Conservation (phyloP, 2,113 vertebrate species). For the Psephotus haematonotus region DNA sequence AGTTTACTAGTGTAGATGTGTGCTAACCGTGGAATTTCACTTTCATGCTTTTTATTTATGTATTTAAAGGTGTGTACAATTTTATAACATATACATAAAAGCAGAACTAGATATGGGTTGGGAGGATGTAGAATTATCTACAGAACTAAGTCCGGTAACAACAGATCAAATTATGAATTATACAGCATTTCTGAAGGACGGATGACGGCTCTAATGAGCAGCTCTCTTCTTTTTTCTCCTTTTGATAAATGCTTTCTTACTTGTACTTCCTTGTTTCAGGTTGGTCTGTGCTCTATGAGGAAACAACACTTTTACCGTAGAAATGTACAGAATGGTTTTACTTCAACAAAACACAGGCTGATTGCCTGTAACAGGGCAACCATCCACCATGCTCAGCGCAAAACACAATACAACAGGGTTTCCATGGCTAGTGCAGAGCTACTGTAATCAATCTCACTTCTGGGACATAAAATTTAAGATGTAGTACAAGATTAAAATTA, state of each 20-base stretch:
- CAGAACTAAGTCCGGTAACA: slow-evolving; percentile 8
- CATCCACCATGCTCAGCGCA: not conserved
- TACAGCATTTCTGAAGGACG: not conserved
- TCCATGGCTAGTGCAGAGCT: not conserved
- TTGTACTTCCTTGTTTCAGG: slow-evolving; percentile 54
- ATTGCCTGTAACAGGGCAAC: not conserved
- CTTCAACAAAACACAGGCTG: not conserved
- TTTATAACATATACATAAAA: not conserved
- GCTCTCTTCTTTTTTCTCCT: slow-evolving; percentile 74
- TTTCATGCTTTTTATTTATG: not conserved
- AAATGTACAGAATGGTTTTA: fast-evolving
- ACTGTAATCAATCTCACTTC: not conserved
- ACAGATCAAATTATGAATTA: not conserved
- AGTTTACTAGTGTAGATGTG: not conserved
- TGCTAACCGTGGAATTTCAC: not conserved
- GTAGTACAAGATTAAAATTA: not conserved
- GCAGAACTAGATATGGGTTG: not conserved
- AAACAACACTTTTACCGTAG: slow-evolving; percentile 8
- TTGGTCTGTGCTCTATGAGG: slow-evolving; percentile 59
- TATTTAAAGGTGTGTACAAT: not conserved
- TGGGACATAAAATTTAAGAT: not conserved
- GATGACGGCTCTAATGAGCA: slow-evolving; percentile 4
- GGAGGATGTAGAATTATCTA: not conserved
- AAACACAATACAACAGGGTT: fast-evolving
- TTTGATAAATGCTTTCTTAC: slow-evolving; percentile 67